A percentile compares a stretch with the other conserved stretches of the same genome.
These are phyloP conservation scores for Parotia lawesii DNA, from an alignment of 2,113 vertebrate species.

Conservation along the genomic window DNA sequence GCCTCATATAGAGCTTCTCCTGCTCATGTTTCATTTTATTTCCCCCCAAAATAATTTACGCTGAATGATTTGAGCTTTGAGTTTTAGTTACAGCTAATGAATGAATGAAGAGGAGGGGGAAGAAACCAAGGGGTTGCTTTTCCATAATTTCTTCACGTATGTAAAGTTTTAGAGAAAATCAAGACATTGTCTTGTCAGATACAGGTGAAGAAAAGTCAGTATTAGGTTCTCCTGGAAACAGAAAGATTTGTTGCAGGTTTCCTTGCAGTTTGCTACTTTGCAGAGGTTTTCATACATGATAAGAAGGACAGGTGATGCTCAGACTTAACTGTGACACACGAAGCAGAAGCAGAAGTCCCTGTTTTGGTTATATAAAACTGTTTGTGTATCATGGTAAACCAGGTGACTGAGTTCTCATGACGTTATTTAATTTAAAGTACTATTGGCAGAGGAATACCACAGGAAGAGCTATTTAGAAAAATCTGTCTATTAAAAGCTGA, in stretches of 20 bases:
- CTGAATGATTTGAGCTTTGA: background rate
- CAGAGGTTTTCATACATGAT: background rate
- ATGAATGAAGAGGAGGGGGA: background rate
- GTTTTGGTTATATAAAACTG: background rate
- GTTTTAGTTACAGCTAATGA: background rate
- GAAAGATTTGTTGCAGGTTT: background rate
- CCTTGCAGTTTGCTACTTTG: background rate
- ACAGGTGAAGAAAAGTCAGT: background rate
- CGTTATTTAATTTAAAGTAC: background rate
- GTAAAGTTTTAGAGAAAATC: background rate
- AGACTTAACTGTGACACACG: background rate
- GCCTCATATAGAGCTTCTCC: background rate
- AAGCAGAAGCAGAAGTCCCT: background rate
- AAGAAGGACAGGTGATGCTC: background rate
- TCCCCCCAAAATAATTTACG: background rate
- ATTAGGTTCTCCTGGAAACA: background rate
- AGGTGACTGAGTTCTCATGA: background rate
- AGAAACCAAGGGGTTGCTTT: background rate
- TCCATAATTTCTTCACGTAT: background rate
- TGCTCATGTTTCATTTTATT: background rate
- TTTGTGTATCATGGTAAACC: background rate
- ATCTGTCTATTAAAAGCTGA: background rate
- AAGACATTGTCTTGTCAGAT: background rate
- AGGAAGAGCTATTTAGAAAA: background rate
- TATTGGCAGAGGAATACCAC: background rate